Evolutionary conservation across 2,113 vertebrate species (phyloP).

Genomic region (Brienomyrus longianalis): DNA sequence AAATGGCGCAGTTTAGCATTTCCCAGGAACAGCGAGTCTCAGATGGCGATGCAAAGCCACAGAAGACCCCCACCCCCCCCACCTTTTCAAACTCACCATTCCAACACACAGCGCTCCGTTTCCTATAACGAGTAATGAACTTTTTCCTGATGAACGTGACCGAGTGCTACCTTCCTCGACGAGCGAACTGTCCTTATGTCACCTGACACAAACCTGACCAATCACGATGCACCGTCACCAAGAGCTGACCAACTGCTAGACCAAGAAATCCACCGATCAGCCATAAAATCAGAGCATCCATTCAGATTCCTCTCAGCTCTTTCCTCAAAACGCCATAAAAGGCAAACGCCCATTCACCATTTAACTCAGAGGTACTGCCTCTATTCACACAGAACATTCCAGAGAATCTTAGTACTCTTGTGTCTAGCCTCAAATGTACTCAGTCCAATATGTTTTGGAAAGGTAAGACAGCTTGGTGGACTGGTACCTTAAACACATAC

Average conservation of each 20-base stretch:
- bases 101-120: not conserved
- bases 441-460: not conserved
- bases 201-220: not conserved
- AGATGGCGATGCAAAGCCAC: not conserved
- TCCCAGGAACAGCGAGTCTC: not conserved
- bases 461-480: not conserved
- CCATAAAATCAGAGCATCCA: not conserved
- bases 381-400: not conserved
- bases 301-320: not conserved
- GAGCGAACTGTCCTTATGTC: not conserved
- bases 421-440: not conserved
- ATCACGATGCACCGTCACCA: not conserved
- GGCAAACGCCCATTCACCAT: not conserved
- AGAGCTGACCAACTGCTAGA: not conserved
- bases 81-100: not conserved
- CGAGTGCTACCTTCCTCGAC: not conserved
- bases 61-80: not conserved
- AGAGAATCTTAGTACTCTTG: not conserved
- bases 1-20: not conserved
- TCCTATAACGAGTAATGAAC: not conserved
- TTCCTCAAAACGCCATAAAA: not conserved
- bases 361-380: not conserved
- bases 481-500: not conserved
- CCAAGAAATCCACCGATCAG: not conserved
- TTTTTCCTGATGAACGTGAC: not conserved